These are phyloP conservation scores for Rhadina sibilatrix DNA, from an alignment of 2,113 vertebrate species.

Conservation along the genomic window DNA sequence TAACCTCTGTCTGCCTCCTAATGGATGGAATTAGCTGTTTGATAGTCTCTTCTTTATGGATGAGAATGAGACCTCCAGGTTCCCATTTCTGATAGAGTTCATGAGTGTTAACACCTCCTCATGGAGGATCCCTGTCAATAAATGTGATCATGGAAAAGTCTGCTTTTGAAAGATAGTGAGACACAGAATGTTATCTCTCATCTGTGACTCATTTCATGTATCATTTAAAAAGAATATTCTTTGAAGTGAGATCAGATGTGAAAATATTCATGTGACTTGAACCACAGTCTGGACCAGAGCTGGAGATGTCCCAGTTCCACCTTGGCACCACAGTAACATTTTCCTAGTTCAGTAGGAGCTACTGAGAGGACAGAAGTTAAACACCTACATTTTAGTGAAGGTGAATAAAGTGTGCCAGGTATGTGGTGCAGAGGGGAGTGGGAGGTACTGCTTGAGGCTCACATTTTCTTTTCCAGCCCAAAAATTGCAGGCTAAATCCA, in stretches of 20 bases:
- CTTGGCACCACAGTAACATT: not conserved
- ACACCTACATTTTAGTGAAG: not conserved
- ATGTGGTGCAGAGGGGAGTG: not conserved
- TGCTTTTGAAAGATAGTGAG: not conserved
- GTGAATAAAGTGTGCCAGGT: not conserved
- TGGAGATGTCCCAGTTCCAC: not conserved
- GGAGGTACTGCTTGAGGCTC: not conserved
- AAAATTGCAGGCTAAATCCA: not conserved
- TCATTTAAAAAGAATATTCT: not conserved
- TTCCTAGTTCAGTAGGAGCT: not conserved
- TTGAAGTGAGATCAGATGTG: not conserved
- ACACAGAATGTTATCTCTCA: not conserved
- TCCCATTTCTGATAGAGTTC: not conserved
- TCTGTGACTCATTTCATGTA: not conserved
- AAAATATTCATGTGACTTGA: not conserved
- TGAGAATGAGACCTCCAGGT: not conserved
- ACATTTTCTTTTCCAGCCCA: not conserved
- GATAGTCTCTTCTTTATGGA: not conserved
- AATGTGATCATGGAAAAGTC: not conserved
- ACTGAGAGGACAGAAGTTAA: not conserved
- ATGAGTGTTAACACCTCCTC: not conserved
- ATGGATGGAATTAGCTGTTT: not conserved
- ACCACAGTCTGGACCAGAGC: not conserved
- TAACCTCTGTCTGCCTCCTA: not conserved
- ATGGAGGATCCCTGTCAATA: not conserved